A percentile compares a stretch with the other conserved stretches of the same genome.
Evolutionary conservation across 2,888 invertebrate genomes (phyloP).

Genomic region (Lacanobia oleracea): DNA sequence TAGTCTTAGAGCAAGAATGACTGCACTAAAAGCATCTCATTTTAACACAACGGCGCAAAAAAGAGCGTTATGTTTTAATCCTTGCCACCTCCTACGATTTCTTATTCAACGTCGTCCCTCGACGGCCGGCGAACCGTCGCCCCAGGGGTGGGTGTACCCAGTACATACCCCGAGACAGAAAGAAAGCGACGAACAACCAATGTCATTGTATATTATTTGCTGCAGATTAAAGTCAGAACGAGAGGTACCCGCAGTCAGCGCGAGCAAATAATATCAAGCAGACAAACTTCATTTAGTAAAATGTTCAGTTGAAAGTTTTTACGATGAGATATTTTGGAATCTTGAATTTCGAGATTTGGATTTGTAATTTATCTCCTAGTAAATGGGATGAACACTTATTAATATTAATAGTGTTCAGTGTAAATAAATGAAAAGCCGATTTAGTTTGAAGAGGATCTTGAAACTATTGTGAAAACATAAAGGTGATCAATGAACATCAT

Average conservation of each 20-base stretch:
- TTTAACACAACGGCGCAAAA: background rate
- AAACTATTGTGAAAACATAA: background rate
- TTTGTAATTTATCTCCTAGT: constrained; percentile 2
- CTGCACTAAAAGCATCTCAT: background rate
- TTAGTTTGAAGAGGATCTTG: background rate
- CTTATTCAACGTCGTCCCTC: constrained; percentile 38
- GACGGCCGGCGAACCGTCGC: constrained; percentile 72
- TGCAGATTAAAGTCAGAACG: constrained; percentile 59
- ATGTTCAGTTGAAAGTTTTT: constrained; percentile 30
- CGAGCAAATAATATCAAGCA: constrained; percentile 35
- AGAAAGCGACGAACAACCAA: constrained; percentile 77
- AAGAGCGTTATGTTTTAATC: background rate
- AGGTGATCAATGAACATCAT: background rate
- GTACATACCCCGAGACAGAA: constrained; percentile 70
- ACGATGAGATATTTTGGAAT: constrained; percentile 15
- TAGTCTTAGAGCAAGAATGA: background rate
- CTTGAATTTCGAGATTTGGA: constrained; percentile 15
- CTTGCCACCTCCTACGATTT: constrained; percentile 45
- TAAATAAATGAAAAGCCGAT: background rate
- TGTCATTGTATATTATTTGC: constrained; percentile 70
- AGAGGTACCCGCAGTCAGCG: constrained; percentile 42
- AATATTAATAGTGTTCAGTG: background rate
- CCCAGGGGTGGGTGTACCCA: constrained; percentile 74
- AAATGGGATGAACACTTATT: background rate
- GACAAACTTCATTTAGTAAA: constrained; percentile 47